Conservation (phyloP, 2,113 vertebrate species). For the Mesocricetus auratus region DNA sequence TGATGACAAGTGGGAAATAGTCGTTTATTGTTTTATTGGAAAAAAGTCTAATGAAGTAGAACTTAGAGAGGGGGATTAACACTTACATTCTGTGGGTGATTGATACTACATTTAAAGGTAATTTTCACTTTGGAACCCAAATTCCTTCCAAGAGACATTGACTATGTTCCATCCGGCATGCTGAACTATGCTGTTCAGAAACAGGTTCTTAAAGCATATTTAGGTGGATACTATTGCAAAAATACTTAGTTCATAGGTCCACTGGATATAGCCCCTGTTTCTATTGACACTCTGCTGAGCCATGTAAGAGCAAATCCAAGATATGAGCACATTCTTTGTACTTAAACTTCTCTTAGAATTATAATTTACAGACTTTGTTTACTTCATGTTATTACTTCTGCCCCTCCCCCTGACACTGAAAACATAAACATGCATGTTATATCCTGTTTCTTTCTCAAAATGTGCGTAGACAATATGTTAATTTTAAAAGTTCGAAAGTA, state of each 20-base stretch:
- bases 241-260: neutral
- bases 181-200: neutral
- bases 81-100: neutral
- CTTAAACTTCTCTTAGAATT: neutral
- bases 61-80: neutral
- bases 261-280: neutral
- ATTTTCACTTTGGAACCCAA: constrained; percentile 22
- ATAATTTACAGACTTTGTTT: neutral
- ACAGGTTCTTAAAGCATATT: neutral
- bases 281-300: neutral
- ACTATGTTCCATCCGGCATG: neutral
- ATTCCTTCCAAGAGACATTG: neutral
- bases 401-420: neutral
- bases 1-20: neutral
- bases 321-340: neutral
- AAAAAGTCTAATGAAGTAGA: neutral
- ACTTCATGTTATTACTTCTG: neutral
- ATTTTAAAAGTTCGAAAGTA: neutral
- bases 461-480: neutral
- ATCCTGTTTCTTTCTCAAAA: neutral
- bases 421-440: neutral
- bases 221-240: neutral
- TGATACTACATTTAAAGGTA: neutral
- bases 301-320: constrained; percentile 1
- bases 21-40: neutral